phyloP scores from a whole-genome alignment of 2,797 vertebrate species.

The Poeciliopsis paucimaculata region DNA sequence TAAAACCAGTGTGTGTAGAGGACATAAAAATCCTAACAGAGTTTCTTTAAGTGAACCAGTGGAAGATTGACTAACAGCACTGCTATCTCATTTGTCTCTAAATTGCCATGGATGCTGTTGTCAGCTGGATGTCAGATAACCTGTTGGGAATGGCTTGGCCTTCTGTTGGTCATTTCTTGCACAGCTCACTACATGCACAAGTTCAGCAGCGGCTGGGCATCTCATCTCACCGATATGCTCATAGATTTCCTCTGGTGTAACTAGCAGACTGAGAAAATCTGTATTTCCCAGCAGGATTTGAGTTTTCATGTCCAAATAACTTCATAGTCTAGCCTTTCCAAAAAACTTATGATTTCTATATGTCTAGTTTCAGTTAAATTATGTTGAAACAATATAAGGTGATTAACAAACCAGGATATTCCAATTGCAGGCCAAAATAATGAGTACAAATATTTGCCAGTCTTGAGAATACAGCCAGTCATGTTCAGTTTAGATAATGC shows the following conservation, averaged over 20 bases:
- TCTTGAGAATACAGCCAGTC: not conserved
- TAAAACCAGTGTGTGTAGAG: not conserved
- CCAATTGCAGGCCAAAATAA: not conserved
- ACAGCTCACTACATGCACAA: constrained; percentile 1
- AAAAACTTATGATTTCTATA: not conserved
- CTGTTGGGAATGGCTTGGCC: constrained; percentile 6
- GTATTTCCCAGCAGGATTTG: not conserved
- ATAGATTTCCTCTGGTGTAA: not conserved
- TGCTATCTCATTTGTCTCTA: constrained; percentile 4
- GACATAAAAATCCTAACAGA: constrained; percentile 4
- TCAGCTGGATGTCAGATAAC: constrained; percentile 10
- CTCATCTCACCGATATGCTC: not conserved
- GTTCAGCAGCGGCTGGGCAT: constrained; percentile 2
- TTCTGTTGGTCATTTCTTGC: constrained; percentile 5
- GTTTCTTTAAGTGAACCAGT: not conserved
- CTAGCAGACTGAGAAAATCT: not conserved
- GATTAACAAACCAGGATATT: not conserved
- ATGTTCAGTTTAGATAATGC: not conserved
- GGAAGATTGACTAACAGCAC: constrained; percentile 2
- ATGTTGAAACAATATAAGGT: not conserved
- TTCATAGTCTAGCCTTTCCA: not conserved
- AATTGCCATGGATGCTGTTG: constrained; percentile 3
- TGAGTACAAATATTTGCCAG: not conserved
- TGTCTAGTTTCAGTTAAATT: not conserved
- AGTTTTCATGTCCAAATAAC: not conserved